Evolutionary conservation across 2,113 vertebrate species (phyloP).

Genomic region (Centropus bengalensis): DNA sequence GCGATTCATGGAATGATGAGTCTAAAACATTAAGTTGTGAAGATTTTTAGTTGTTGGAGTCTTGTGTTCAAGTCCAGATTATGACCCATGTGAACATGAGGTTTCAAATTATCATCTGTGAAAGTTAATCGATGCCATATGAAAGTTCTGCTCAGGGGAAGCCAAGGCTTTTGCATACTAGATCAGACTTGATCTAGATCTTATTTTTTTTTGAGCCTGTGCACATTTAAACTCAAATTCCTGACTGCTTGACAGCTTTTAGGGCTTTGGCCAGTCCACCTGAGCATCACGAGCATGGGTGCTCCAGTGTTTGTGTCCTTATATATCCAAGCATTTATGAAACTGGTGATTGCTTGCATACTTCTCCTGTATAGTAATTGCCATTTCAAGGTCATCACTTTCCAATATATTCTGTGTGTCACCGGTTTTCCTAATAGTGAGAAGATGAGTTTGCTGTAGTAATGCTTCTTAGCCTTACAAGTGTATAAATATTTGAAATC

Average conservation of each 20-base stretch:
- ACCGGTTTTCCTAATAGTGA: not conserved
- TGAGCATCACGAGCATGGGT: not conserved
- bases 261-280: not conserved
- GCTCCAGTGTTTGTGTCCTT: not conserved
- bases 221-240: not conserved
- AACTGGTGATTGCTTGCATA: not conserved
- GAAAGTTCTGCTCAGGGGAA: not conserved
- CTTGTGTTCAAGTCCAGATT: not conserved
- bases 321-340: not conserved
- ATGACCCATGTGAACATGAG: not conserved
- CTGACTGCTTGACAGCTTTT: not conserved
- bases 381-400: conserved; percentile 2
- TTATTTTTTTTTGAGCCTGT: not conserved
- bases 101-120: not conserved
- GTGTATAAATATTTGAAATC: not conserved
- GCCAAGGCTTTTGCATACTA: not conserved
- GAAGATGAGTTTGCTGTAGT: not conserved
- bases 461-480: not conserved
- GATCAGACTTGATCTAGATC: not conserved
- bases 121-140: not conserved
- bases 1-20: not conserved
- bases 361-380: not conserved
- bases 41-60: not conserved
- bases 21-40: not conserved
- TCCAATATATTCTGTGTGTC: not conserved